Percentiles rank a stretch among this genome's conserved stretches.
These are phyloP conservation scores for Paedocypris sp. DNA, from an alignment of 2,113 vertebrate species.

Conservation along the genomic window DNA sequence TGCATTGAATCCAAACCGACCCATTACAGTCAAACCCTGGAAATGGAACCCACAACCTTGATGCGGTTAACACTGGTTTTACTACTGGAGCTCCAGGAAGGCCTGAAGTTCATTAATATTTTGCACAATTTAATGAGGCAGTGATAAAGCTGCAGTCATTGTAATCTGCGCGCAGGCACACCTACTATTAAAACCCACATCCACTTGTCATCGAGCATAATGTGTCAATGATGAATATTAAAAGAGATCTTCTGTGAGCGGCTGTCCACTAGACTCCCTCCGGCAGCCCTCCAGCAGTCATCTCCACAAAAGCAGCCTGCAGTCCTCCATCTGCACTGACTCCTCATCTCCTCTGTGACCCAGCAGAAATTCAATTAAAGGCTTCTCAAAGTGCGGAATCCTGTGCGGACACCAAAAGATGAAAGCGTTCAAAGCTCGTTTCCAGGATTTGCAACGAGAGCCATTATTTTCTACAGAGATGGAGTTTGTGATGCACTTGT, in stretches of 20 bases:
- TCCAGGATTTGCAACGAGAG: not conserved
- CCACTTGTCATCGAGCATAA: not conserved
- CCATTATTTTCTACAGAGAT: not conserved
- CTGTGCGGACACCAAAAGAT: constrained; percentile 12
- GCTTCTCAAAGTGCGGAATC: constrained; percentile 14
- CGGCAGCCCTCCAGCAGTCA: not conserved
- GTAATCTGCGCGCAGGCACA: not conserved
- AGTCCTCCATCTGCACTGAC: constrained; percentile 7
- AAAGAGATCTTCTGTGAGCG: not conserved
- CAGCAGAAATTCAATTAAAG: constrained; percentile 28
- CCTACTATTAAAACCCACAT: not conserved
- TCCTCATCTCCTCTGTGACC: constrained; percentile 13
- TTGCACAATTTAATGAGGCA: too few species aligned
- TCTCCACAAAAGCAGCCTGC: not conserved
- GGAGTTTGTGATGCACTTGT: not conserved
- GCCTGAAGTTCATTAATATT: too few species aligned
- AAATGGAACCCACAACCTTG: too few species aligned
- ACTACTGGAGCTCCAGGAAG: too few species aligned
- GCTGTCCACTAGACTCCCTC: not conserved
- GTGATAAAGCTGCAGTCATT: too few species aligned
- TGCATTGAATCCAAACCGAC: too few species aligned
- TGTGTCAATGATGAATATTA: not conserved
- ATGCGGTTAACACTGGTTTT: too few species aligned
- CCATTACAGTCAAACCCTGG: too few species aligned
- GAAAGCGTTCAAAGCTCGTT: not conserved